These are phyloP conservation scores for Pangasius macronema DNA, from an alignment of 2,797 vertebrate species.

Conservation along the genomic window DNA sequence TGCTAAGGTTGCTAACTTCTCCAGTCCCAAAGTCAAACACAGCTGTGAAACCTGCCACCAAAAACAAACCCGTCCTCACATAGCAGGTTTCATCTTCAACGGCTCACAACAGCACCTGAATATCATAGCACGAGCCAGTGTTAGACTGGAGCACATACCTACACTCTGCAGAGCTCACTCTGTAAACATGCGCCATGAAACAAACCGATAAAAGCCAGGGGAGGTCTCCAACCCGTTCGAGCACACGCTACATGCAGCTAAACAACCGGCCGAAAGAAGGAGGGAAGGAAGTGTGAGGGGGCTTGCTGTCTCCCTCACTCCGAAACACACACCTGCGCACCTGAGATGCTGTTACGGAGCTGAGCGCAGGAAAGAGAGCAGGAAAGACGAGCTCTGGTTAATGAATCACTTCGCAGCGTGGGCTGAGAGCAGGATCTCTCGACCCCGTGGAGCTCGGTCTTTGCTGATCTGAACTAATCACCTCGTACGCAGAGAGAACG, in stretches of 20 bases:
- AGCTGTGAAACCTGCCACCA: neutral
- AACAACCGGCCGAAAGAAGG: constrained; percentile 31
- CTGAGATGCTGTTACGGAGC: constrained; percentile 36
- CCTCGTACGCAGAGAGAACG: constrained; percentile 43
- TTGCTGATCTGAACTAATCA: constrained; percentile 58
- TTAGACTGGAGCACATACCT: constrained; percentile 1
- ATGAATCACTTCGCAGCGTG: constrained; percentile 34
- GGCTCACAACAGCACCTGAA: neutral
- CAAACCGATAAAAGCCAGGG: constrained; percentile 29
- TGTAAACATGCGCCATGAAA: constrained; percentile 27
- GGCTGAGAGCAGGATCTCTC: constrained; percentile 31
- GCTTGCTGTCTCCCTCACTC: constrained; percentile 11
- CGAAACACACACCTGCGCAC: constrained; percentile 34
- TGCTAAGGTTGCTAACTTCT: too few relatives aligned
- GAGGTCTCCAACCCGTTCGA: constrained; percentile 31
- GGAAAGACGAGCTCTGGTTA: constrained; percentile 6
- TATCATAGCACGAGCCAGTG: neutral
- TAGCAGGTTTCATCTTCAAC: neutral
- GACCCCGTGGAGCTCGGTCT: constrained; percentile 37
- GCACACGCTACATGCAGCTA: constrained; percentile 31
- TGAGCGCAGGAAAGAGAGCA: constrained; percentile 22
- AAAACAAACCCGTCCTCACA: neutral
- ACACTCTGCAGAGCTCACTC: constrained; percentile 9
- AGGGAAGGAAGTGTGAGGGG: constrained; percentile 6
- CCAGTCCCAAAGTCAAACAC: neutral